Evolutionary conservation across 2,113 vertebrate genomes (phyloP), one percentile per base, ranked within the genome.

Genomic region (Thunnus maccoyii): DNA sequence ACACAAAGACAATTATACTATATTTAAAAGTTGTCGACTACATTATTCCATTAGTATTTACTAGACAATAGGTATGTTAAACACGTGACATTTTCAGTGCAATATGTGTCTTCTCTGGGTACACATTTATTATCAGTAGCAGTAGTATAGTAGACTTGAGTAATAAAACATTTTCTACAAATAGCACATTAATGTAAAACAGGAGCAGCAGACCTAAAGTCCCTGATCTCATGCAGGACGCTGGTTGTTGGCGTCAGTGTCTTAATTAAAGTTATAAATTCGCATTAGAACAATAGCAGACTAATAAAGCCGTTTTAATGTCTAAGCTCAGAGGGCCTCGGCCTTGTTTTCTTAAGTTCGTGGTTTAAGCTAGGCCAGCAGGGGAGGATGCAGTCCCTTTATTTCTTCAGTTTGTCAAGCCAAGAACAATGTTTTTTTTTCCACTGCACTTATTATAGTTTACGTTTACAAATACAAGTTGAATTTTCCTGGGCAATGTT

Each of bases 221-320:
- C 67, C 56, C 70, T 88, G 86, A 87, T 83, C 84, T 86, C 76
- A 88, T 85, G 46, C 63, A 74, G 70, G 61, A 64, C 11, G 55
- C 51, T 81, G 52, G 47, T 72, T 75, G 60, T 64, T 83, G 86
- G 86, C 2, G 67, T 84, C 80, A 55, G 71, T 57, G 48, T 65
- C 78, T 84, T 82, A 78, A 86, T 79, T 82, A 80, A 82, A 88
- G 44, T 64, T 68, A 66, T 80, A 82, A 82, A 82, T 77, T 64
- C 69, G 30, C 68, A 83, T 86, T 83, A 73, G 66, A 92, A 84
- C 87, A 89, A 89, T 65, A 60, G 80, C 75, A 86, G 84, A 74
- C 87, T 75, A 88, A 89, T 89, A 89, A 92, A 92, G 25, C 66
- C 13, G 14, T 76, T 84, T 79, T 78, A 67, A 78, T 63, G 56